Evolutionary conservation across 2,888 invertebrate genomes (phyloP), one percentile per base, ranked within the genome.

Genomic region (Harpalus rufipes): DNA sequence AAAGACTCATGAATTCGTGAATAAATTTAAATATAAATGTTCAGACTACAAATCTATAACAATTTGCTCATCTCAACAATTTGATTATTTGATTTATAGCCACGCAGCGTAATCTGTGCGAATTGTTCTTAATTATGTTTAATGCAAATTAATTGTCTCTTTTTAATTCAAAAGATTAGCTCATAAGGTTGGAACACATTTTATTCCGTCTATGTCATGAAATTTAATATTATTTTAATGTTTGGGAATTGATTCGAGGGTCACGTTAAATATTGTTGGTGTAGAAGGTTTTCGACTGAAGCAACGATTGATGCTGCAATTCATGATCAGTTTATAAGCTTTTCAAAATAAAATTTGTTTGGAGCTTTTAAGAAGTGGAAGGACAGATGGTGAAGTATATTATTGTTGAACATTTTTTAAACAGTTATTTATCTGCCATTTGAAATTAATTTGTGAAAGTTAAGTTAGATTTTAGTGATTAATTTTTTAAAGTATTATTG

Each of bases 91-190:
- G 72, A 74, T 74, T 74, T 74, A 74, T 74, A 0, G 41, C 21
- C 44, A 21, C 72, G 72, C 44, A 16, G 41, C 44, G 72, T 74
- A 74, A 74, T 74, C 72, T 74, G 44, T 74, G 72, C 72, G 72
- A 74, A 74, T 74, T 74, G 72, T 44, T 18, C 72, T 74, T 74
- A 74, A 74, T 74, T 74, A 51, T 74, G 18, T 74, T 18, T 74
- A 74, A 74, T 74, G 72, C 44, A 74, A 74, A 74, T 74, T 74
- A 74, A 74, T 74, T 74, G 72, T 74, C 72, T 25, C 12, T 74
- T 74, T 74, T 74, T 74, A 74, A 74, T 74, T 74, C 41, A 74
- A 74, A 74, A 74, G 51, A 74, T 74, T 44, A 74, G 72, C 18
- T 74, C 72, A 74, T 44, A n/a, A 68, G 32, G 21, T 32, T 65